A percentile compares a stretch with the other conserved stretches of the same genome.
Evolutionary conservation across 2,888 invertebrate genomes (phyloP).

Genomic region (Augiades crinisus): DNA sequence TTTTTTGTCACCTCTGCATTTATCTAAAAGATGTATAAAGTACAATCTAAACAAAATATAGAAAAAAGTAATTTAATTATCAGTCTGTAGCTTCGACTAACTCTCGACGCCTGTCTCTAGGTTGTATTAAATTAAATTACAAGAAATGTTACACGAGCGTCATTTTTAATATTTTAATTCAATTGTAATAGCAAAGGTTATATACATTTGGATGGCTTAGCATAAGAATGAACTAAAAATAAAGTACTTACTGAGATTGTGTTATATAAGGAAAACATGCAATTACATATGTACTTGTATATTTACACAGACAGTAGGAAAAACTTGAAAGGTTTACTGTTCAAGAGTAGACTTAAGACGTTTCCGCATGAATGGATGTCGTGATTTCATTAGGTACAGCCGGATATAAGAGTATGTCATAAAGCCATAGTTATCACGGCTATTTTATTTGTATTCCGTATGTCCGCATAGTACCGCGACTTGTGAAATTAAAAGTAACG

Average conservation of each 20-base stretch:
- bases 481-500: too few species aligned
- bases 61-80: slow-evolving; percentile 9
- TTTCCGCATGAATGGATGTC: not conserved
- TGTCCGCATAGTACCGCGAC: too few species aligned
- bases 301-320: not conserved
- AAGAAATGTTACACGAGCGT: slow-evolving; percentile 9
- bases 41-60: too few species aligned
- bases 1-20: too few species aligned
- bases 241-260: slow-evolving; percentile 6
- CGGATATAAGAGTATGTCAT: too few species aligned
- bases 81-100: not conserved
- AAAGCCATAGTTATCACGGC: too few species aligned
- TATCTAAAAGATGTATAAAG: too few species aligned
- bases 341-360: not conserved
- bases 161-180: slow-evolving; percentile 19
- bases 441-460: too few species aligned
- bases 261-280: slow-evolving; percentile 9
- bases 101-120: not conserved
- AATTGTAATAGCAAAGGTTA: slow-evolving; percentile 18
- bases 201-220: slow-evolving; percentile 14
- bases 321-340: slow-evolving; percentile 7
- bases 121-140: slow-evolving; percentile 21
- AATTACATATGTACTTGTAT: not conserved
- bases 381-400: too few species aligned
- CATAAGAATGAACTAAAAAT: slow-evolving; percentile 3